Percentiles rank a stretch among this genome's conserved stretches.
Conservation (phyloP, 2,113 vertebrate genomes). For the Brachirus orientalis region DNA sequence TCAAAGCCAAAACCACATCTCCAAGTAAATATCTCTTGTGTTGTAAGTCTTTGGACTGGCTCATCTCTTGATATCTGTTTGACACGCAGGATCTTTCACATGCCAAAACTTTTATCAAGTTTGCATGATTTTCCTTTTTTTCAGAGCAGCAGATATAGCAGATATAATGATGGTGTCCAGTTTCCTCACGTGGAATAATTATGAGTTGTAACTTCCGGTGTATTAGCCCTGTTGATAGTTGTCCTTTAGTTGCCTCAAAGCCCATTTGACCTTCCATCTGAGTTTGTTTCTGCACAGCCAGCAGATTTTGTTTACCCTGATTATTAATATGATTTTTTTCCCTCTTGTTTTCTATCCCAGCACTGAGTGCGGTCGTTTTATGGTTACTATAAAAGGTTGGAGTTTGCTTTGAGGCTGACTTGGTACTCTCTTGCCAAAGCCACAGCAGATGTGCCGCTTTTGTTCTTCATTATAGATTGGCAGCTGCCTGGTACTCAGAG, state of each 20-base stretch:
- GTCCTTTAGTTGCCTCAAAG: conserved; percentile 80
- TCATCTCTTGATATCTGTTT: conserved; percentile 24
- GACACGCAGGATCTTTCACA: conserved; percentile 30
- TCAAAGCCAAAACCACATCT: conserved; percentile 25
- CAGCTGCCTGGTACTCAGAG: conserved; percentile 55
- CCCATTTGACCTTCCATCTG: conserved; percentile 82
- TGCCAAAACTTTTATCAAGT: conserved; percentile 24
- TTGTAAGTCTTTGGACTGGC: conserved; percentile 16
- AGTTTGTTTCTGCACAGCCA: conserved; percentile 52
- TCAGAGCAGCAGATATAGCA: conserved; percentile 17
- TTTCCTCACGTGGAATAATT: conserved; percentile 33
- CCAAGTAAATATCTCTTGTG: neutral
- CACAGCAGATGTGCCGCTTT: conserved; percentile 92
- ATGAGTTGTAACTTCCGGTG: conserved; percentile 8
- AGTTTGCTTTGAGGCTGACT: conserved; percentile 88
- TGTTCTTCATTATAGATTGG: conserved; percentile 93
- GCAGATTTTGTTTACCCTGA: conserved; percentile 88
- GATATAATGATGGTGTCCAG: conserved; percentile 46
- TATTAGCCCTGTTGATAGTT: conserved; percentile 29
- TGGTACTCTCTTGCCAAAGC: conserved; percentile 83
- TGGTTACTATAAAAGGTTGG: conserved; percentile 91
- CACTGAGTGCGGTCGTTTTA: conserved; percentile 86
- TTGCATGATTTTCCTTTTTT: conserved; percentile 20
- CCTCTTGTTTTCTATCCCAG: conserved; percentile 80
- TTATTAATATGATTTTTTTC: conserved; percentile 85